Evolutionary conservation across 2,888 invertebrate species (phyloP).

Genomic region (Sclerodermus sp.): DNA sequence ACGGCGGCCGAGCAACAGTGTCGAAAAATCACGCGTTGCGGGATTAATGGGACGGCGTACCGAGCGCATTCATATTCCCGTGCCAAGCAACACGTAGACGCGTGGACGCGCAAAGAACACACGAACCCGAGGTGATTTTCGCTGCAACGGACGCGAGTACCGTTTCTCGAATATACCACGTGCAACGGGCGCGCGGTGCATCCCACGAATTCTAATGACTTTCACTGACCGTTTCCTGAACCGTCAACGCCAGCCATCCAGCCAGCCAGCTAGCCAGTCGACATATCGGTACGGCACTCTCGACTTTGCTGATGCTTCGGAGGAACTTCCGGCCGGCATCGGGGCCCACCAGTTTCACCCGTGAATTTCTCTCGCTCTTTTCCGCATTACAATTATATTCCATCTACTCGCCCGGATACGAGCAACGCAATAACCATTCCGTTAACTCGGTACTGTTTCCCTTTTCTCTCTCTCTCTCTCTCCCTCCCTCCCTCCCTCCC

Average conservation of each 20-base stretch:
- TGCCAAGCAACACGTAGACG: neutral
- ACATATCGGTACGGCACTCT: too few relatives aligned
- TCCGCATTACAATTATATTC: neutral
- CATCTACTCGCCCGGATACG: too few relatives aligned
- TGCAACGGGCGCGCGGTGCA: slow-evolving; percentile 17
- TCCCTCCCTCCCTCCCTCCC: neutral
- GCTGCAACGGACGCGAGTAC: slow-evolving; percentile 14
- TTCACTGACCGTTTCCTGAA: slow-evolving; percentile 8
- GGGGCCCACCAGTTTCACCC: neutral
- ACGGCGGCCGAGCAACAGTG: too few relatives aligned
- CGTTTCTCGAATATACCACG: slow-evolving; percentile 22
- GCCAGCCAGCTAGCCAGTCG: too few relatives aligned
- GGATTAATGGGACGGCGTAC: neutral
- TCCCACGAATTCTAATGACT: slow-evolving; percentile 25
- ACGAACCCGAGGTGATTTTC: neutral
- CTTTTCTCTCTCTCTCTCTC: neutral
- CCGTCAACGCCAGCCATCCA: neutral
- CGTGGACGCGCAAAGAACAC: neutral
- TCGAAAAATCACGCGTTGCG: too few relatives aligned
- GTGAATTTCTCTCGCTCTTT: neutral
- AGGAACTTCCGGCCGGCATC: too few relatives aligned
- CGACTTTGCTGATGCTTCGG: too few relatives aligned
- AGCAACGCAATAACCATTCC: too few relatives aligned
- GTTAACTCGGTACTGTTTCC: too few relatives aligned
- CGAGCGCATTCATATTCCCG: neutral